These are phyloP conservation scores for Ophioninae sp. DNA, from an alignment of 2,888 invertebrate species.

Conservation along the genomic window DNA sequence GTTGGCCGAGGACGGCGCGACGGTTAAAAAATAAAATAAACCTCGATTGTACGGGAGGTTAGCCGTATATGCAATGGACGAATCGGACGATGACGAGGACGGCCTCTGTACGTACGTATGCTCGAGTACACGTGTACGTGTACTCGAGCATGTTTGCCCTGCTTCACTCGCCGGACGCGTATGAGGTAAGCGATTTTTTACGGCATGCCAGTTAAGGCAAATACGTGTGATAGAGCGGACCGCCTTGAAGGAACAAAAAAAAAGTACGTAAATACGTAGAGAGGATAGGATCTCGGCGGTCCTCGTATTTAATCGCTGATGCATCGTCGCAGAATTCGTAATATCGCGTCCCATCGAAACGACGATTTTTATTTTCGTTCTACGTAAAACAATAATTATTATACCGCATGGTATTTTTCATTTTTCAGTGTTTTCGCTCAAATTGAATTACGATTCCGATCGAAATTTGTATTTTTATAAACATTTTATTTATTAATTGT, in stretches of 20 bases:
- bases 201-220: constrained; percentile 14
- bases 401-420: neutral
- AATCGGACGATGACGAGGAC: constrained; percentile 54
- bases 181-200: constrained; percentile 49
- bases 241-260: constrained; percentile 28
- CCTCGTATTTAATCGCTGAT: neutral
- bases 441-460: too few species aligned
- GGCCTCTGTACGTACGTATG: constrained; percentile 1
- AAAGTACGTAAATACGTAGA: neutral
- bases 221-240: constrained; percentile 33
- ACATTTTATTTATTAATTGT: too few species aligned
- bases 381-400: neutral
- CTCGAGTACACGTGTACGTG: neutral
- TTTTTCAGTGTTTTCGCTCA: neutral
- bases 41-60: constrained; percentile 23
- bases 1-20: neutral
- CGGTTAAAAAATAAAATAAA: neutral
- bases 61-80: constrained; percentile 40
- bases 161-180: constrained; percentile 16
- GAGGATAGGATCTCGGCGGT: neutral
- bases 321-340: neutral
- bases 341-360: neutral
- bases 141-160: constrained; percentile 30
- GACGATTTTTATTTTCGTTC: neutral
- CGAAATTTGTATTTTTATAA: too few species aligned